A percentile compares a stretch with the other conserved stretches of the same genome.
These are phyloP conservation scores for Jacana jacana DNA, from an alignment of 2,113 vertebrate species.

Conservation along the genomic window DNA sequence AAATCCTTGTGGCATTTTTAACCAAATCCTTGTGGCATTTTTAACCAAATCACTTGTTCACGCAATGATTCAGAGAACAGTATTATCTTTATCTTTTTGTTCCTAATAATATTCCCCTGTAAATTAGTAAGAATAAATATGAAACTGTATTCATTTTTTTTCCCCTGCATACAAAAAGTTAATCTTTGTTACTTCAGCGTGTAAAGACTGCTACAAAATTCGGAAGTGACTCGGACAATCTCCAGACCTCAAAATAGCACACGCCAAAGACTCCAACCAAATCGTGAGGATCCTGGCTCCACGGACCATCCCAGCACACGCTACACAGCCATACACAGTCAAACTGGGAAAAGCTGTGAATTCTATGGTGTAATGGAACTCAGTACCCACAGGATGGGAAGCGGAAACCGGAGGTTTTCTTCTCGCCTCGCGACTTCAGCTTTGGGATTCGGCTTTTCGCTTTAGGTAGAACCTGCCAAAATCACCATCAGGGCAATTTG, in stretches of 20 bases:
- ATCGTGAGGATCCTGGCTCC: not conserved
- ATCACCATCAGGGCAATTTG: too few relatives aligned
- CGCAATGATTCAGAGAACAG: not conserved
- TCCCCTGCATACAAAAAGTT: not conserved
- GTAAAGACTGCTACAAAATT: not conserved
- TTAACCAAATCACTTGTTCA: not conserved
- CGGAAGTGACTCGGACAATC: not conserved
- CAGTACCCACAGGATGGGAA: not conserved
- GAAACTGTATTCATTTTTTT: not conserved
- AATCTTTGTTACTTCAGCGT: not conserved
- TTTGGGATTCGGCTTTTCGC: accelerated
- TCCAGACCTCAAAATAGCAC: not conserved
- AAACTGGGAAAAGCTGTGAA: not conserved
- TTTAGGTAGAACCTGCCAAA: accelerated
- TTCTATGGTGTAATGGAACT: not conserved
- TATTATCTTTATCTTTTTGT: not conserved
- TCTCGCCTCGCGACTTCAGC: not conserved
- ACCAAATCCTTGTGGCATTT: too few relatives aligned
- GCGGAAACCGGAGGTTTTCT: not conserved
- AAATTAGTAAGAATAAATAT: not conserved
- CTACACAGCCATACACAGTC: not conserved
- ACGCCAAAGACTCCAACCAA: not conserved
- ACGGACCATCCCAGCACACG: not conserved
- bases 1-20: not conserved
- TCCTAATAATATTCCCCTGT: not conserved